phyloP scores from a whole-genome alignment of 1,140 invertebrate genomes.

The Tetramorium parvispinum region DNA sequence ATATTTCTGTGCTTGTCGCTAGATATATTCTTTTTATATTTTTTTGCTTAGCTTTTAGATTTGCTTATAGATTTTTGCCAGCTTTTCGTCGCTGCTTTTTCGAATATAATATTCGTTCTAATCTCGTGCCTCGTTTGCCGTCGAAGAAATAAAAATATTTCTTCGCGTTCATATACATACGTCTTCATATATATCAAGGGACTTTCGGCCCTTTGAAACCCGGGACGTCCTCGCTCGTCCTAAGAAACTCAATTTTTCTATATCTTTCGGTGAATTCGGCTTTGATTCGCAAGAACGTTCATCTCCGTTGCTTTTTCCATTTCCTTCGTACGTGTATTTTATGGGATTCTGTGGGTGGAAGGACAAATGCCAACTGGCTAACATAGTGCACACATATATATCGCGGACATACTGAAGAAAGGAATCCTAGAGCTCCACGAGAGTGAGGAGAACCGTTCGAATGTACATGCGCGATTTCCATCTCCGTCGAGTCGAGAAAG shows the following conservation, averaged over 20 bases:
- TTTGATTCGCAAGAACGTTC: slow-evolving; percentile 30
- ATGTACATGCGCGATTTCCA: background rate
- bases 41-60: background rate
- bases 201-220: slow-evolving; percentile 6
- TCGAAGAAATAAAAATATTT: background rate
- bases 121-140: background rate
- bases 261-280: background rate
- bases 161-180: background rate
- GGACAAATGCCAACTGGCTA: slow-evolving; percentile 37
- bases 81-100: background rate
- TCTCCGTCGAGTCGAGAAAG: background rate
- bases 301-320: background rate
- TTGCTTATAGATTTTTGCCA: no score
- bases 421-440: slow-evolving; percentile 1
- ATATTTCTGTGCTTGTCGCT: background rate
- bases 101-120: background rate
- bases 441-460: background rate
- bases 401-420: slow-evolving; percentile 1
- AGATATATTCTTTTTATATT: background rate
- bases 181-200: background rate
- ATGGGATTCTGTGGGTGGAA: slow-evolving; percentile 1
- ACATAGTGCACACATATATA: background rate
- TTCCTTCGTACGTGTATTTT: slow-evolving; percentile 7
- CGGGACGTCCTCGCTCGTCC: background rate
- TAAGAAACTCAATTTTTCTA: slow-evolving; percentile 29